phyloP scores from a whole-genome alignment of 2,797 vertebrate genomes.

The Heterohyrax brucei region DNA sequence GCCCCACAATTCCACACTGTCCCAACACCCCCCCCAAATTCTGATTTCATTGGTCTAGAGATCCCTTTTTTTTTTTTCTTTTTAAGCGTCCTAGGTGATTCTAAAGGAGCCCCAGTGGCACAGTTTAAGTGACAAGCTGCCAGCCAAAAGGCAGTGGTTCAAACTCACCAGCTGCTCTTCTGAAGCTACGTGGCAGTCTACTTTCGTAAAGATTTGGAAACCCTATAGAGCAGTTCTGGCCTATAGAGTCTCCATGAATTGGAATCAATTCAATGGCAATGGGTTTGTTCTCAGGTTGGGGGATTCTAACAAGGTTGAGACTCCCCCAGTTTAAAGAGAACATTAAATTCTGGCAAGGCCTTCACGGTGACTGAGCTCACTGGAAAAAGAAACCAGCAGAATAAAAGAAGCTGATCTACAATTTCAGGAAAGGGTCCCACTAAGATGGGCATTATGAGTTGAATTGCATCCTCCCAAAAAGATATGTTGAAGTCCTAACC shows the following conservation, averaged over 20 bases:
- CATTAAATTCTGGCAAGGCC: slow-evolving; percentile 27
- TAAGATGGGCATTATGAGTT: background rate
- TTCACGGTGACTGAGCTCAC: background rate
- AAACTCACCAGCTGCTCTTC: too few species aligned
- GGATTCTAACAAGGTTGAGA: slow-evolving; percentile 48
- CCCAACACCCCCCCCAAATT: background rate
- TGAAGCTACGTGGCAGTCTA: too few species aligned
- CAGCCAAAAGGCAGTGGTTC: too few species aligned
- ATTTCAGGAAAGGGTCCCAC: slow-evolving; percentile 10
- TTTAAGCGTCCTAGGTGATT: background rate
- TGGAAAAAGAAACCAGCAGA: background rate
- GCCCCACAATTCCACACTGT: background rate
- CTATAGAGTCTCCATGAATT: too few species aligned
- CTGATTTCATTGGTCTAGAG: background rate
- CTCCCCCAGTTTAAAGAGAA: background rate
- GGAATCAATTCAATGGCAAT: too few species aligned
- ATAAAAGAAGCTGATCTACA: background rate
- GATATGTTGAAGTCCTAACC: background rate
- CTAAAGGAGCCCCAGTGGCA: too few species aligned
- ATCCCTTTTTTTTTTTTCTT: background rate
- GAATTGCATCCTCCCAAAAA: background rate
- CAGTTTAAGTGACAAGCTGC: too few species aligned
- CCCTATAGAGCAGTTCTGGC: too few species aligned
- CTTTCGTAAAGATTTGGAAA: too few species aligned
- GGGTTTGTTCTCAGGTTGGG: too few species aligned